Conservation (phyloP, 2,113 vertebrate genomes). For the Xenotilapia longispinis region DNA sequence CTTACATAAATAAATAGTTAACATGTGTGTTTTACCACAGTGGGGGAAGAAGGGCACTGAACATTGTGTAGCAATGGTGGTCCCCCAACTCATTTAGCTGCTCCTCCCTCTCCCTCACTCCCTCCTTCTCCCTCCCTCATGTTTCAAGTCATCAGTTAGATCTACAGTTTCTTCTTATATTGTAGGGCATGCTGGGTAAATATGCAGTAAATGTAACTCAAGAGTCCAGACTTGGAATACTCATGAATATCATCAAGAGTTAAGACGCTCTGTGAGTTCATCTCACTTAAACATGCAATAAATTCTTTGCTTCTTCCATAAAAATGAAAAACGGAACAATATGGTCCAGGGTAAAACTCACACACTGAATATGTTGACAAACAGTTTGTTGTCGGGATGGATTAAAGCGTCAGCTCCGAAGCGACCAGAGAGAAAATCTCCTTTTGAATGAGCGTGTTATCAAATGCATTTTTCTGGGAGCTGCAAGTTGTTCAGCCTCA, state of each 20-base stretch:
- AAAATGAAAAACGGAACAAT: background rate
- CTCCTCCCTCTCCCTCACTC: background rate
- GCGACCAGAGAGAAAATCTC: background rate
- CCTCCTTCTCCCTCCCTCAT: background rate
- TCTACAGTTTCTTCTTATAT: background rate
- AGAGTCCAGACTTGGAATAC: background rate
- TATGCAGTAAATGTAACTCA: background rate
- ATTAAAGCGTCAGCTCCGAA: background rate
- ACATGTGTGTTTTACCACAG: conserved; percentile 1
- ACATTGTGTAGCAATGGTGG: background rate
- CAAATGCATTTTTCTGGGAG: background rate
- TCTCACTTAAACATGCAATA: background rate
- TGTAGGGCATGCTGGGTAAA: background rate
- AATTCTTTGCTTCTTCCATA: background rate
- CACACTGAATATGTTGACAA: background rate
- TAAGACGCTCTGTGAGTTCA: background rate
- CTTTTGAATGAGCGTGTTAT: background rate
- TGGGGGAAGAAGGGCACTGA: background rate
- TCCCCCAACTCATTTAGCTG: background rate
- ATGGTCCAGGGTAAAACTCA: background rate
- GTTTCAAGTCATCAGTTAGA: background rate
- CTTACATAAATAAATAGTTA: conserved; percentile 1
- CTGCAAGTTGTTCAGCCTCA: background rate
- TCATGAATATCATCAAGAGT: background rate
- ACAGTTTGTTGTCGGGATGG: background rate